Conservation (phyloP, 2,888 invertebrate genomes). For the Pharmacophagus antenor region DNA sequence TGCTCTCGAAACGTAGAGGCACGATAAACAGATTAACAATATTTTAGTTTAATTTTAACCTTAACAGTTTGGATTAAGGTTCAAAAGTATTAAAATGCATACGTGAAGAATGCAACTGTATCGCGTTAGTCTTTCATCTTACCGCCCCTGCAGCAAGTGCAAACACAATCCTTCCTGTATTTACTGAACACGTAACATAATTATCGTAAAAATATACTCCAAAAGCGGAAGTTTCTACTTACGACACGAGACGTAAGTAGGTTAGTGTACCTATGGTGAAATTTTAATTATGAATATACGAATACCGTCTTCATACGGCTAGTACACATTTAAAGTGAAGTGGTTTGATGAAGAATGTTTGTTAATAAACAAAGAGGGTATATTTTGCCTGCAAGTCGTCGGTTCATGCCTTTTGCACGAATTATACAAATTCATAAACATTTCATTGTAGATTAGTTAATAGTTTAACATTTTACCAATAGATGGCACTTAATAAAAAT, state of each 20-base stretch:
- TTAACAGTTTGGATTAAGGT: background rate
- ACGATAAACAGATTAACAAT: background rate
- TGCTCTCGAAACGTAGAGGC: background rate
- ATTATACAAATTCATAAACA: too few relatives aligned
- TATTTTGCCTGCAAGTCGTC: too few relatives aligned
- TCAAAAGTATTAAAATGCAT: background rate
- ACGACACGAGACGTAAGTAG: constrained; percentile 11
- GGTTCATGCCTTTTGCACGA: too few relatives aligned
- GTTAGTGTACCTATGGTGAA: constrained; percentile 19
- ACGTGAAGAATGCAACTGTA: constrained; percentile 24
- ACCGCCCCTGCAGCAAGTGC: constrained; percentile 19
- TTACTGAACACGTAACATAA: constrained; percentile 31
- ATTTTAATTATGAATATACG: background rate
- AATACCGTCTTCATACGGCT: too few relatives aligned
- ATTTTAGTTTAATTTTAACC: background rate
- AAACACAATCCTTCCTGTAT: constrained; percentile 37
- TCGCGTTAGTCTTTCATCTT: constrained; percentile 27
- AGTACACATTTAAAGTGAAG: too few relatives aligned
- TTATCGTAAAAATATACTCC: constrained; percentile 26
- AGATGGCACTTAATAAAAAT: too few relatives aligned
- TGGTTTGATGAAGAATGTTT: too few relatives aligned
- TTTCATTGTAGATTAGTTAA: too few relatives aligned
- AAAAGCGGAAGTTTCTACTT: constrained; percentile 20
- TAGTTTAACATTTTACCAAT: too few relatives aligned
- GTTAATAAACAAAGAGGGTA: too few relatives aligned